Evolutionary conservation across 2,113 vertebrate genomes (phyloP), one percentile per base, ranked within the genome.

Genomic region (Thermophis baileyi): DNA sequence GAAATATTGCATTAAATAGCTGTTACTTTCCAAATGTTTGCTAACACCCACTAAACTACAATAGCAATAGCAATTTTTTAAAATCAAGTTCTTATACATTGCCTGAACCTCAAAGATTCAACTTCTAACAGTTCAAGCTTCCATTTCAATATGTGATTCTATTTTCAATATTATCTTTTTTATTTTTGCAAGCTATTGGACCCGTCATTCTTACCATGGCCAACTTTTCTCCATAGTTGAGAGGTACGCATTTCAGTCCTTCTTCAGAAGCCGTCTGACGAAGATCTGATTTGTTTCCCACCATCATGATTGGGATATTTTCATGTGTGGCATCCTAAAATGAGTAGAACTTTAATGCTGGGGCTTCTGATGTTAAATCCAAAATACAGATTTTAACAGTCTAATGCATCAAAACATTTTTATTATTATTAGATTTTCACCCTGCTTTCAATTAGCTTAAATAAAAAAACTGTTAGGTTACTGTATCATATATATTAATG

Each of bases 221-320:
- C 91, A 99, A 97, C 93, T 99, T 99, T 96, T 99, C 99, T 97
- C 99, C 99, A 63, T 97, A 98, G 97, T 97, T 98, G 91, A 97
- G 96, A 53, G 98, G 96, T 47, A 99, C 98, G 94, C 98, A 98
- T 49, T 96, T 97, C 53, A 97, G 96, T 22, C 97, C 98, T 92
- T 98, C 97, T 74, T 97, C 91, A 87, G 94, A 93, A 89, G 98
- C 92, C 49, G 95, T 40, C 4, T 97, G 95, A 86, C 98, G 98
- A 55, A 99, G 98, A 96, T 99, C 99, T 94, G 98, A 98, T 95
- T 99, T 99, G 95, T 99, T 99, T 94, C 99, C 99, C 55, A 99
- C 98, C 90, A 99, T 97, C 99, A 99, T 99, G 96, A 99, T 99
- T 92, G 99, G 99, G 97, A 99, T 97, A 88, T 97, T 97, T 40